Base-by-base conservation (phyloP, 2,113 vertebrate species). In the Arenaria interpres region DNA sequence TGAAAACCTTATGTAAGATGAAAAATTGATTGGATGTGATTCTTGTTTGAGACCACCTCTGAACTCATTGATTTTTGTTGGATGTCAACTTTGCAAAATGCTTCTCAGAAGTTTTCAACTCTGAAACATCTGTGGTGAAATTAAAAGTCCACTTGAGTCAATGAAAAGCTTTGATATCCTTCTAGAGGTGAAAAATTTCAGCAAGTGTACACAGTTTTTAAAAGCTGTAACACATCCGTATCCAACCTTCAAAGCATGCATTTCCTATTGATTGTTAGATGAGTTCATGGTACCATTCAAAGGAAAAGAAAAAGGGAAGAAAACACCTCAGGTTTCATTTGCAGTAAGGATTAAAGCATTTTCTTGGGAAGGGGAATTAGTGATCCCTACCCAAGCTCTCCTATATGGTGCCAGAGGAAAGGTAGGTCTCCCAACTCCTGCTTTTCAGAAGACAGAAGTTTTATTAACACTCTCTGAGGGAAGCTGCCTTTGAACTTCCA, bases 11-110 rank as follows among this genome's bases (percentile, higher is more conserved):
- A 88, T 28, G 18, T 24, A 86, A 90, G 62, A 93, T 50, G 66
- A 91, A 97, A 90, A 93, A 95, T 90, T 95, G 85, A 94, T 96
- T 92, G 72, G 23, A 50, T 96, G 53, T 24, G 74, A 79, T 93
- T 96, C 66, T 77, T 79, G 11, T n/a, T 24, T 33, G 39, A 68
- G 46, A 64, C 16, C 46, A 93, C 67, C 41, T 60, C 84, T 74
- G 62, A 94, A 89, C 53, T 74, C 45, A 97, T 89, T 16, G 67
- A 94, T 95, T 96, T 95, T 94, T 95, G 4, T 43, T 92, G 41
- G 41, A 68, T 90, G 67, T 48, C 76, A 91, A 20, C 23, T 83
- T 80, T 53, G 30, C 54, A 90, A 89, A 90, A 79, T 1, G 0
- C 9, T 87, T 64, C 76, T 77, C 77, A 92, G 72, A 73, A 89